Evolutionary conservation across 2,113 vertebrate species (phyloP).

Genomic region (Glareola pratincola): DNA sequence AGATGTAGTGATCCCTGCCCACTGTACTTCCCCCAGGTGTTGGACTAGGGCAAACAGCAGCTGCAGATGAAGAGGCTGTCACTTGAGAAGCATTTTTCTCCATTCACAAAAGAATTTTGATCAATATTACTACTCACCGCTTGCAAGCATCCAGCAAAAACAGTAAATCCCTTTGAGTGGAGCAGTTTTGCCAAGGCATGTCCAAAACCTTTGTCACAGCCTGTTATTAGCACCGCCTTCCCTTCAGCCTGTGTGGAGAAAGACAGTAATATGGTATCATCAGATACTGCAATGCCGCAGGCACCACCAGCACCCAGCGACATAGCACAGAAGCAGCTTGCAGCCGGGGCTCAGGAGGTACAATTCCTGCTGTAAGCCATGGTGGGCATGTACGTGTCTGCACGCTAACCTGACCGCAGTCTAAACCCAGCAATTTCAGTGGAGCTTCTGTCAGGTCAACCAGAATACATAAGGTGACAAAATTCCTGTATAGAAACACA

Average conservation of each 20-base stretch:
- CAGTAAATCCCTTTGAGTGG: constrained; percentile 80
- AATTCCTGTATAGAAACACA: neutral
- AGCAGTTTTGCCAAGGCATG: constrained; percentile 80
- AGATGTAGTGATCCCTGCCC: neutral
- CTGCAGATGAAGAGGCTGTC: neutral
- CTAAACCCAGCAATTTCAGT: neutral
- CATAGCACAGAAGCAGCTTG: neutral
- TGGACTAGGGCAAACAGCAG: neutral
- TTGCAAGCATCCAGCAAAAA: constrained; percentile 85
- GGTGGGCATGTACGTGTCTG: neutral
- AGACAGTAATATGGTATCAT: neutral
- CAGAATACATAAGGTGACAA: accelerated
- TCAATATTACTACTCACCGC: constrained; percentile 66
- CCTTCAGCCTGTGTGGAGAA: constrained; percentile 71
- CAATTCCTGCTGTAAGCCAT: neutral
- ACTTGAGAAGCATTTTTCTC: neutral
- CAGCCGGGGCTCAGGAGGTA: neutral
- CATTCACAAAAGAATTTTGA: neutral
- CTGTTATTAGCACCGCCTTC: constrained; percentile 83
- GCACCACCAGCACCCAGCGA: neutral
- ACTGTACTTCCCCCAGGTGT: neutral
- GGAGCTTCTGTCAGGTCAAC: neutral
- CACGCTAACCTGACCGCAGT: neutral
- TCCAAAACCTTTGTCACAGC: constrained; percentile 87
- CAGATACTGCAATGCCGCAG: neutral